Evolutionary conservation across 2,888 invertebrate species (phyloP), one percentile per base, ranked within the genome.

Genomic region (Mythimna pallens): DNA sequence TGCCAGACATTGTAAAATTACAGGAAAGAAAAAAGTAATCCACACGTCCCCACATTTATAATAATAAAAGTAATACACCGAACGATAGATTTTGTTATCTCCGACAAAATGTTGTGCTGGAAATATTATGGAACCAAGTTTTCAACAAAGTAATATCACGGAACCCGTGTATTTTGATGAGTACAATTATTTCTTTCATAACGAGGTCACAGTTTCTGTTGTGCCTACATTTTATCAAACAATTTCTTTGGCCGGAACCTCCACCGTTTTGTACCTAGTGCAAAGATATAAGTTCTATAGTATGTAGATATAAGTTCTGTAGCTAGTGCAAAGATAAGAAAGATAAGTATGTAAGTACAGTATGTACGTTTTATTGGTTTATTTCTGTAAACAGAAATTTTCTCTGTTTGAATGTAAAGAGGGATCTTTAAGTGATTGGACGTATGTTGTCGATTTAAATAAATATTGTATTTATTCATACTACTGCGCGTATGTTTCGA

Each of bases 221-320:
- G 25, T 65, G 4, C 47, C 76, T 20, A 74, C 34, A 71, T 86
- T 74, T 78, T 75, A 52, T 76, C 73, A 64, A 71, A 68, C 55
- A 57, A 67, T 73, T 75, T 84, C 65, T 78, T 81, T 17, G 52
- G 55, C n/a, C 43, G 40, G 65, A 73, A 68, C 25, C 34, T 55
- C 40, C 30, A 17, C 43, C 62, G n/a, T 74, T 73, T 52, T 62
- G 50, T 34, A n/a, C 34, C 7, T 14, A n/a, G 20, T 34, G n/a
- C 22, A 25, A 1, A 2, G 25, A 25, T 25, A 25, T 25, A 25
- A n/a, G n/a, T n/a, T n/a, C n/a, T n/a, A n/a, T n/a, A n/a, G n/a
- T n/a, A n/a, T n/a, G n/a, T n/a, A n/a, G n/a, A n/a, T n/a, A n/a
- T n/a, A n/a, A n/a, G n/a, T n/a, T n/a, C n/a, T n/a, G n/a, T n/a